These are phyloP conservation scores for Linnaemya tessellans DNA, from an alignment of 2,888 invertebrate genomes.

Conservation along the genomic window DNA sequence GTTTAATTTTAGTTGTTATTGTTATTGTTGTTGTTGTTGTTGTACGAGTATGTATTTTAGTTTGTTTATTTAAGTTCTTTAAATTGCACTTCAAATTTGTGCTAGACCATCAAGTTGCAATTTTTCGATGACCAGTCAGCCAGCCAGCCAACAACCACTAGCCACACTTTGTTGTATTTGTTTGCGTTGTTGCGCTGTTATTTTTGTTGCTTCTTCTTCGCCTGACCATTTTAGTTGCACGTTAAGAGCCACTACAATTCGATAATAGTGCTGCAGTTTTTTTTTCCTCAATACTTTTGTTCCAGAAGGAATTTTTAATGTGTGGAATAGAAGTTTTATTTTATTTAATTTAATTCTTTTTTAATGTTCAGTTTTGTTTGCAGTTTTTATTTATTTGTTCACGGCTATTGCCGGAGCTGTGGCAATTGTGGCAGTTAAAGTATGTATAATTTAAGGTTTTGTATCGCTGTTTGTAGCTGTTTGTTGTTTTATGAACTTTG, in stretches of 20 bases:
- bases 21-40: no score
- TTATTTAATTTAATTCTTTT: background rate
- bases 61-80: conserved; percentile 64
- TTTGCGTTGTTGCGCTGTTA: background rate
- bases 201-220: conserved; percentile 17
- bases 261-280: conserved; percentile 48
- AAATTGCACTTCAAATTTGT: conserved; percentile 62
- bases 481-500: conserved; percentile 54
- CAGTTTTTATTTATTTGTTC: conserved; percentile 30
- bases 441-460: conserved; percentile 64
- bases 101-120: conserved; percentile 66
- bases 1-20: conserved; percentile 42
- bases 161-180: conserved; percentile 28
- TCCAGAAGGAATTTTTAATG: conserved; percentile 46
- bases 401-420: conserved; percentile 43
- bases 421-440: conserved; percentile 46
- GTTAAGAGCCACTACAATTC: conserved; percentile 58
- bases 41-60: background rate
- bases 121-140: conserved; percentile 56
- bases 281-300: conserved; percentile 9
- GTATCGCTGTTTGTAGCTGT: conserved; percentile 35
- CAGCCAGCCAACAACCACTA: conserved; percentile 18
- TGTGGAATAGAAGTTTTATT: conserved; percentile 49
- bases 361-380: conserved; percentile 60
- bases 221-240: conserved; percentile 39